A percentile compares a stretch with the other conserved stretches of the same genome.
Conservation (phyloP, 2,797 vertebrate genomes). For the Falco rusticolus region DNA sequence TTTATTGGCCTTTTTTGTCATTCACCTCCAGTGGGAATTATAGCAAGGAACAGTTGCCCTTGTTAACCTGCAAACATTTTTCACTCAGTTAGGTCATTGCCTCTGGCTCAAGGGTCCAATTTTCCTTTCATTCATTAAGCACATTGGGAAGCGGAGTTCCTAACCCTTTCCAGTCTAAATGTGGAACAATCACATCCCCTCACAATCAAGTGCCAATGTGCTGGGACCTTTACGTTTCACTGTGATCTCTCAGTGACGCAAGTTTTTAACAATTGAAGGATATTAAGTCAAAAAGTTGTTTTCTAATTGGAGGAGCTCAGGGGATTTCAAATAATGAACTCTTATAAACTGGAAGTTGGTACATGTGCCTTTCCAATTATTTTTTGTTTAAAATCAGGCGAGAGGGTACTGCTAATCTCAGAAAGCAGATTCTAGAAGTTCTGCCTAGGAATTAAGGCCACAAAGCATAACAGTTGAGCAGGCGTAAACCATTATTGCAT, state of each 20-base stretch:
- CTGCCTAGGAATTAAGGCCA: constrained; percentile 62
- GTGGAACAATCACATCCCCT: constrained; percentile 91
- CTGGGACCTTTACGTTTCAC: constrained; percentile 80
- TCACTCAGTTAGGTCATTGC: constrained; percentile 89
- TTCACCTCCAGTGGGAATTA: constrained; percentile 77
- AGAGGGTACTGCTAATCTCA: constrained; percentile 80
- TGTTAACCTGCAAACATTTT: constrained; percentile 95
- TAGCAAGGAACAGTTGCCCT: constrained; percentile 84
- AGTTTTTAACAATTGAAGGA: constrained; percentile 97
- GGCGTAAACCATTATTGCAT: constrained; percentile 15
- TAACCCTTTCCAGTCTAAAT: constrained; percentile 91
- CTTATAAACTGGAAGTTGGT: constrained; percentile 81
- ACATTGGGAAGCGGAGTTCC: constrained; percentile 93
- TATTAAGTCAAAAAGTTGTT: constrained; percentile 89
- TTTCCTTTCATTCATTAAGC: constrained; percentile 92
- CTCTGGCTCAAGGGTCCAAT: constrained; percentile 87
- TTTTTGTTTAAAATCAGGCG: constrained; percentile 76
- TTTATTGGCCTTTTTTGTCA: constrained; percentile 76
- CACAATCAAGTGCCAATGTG: constrained; percentile 85
- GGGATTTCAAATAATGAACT: constrained; percentile 81
- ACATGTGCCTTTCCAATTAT: constrained; percentile 84
- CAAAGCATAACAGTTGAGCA: constrained; percentile 19
- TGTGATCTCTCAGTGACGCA: constrained; percentile 88
- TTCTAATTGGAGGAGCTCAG: constrained; percentile 84
- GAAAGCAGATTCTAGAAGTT: constrained; percentile 75